A percentile compares a stretch with the other conserved stretches of the same genome.
Conservation (phyloP, 2,797 vertebrate genomes). For the Sardinella longiceps region DNA sequence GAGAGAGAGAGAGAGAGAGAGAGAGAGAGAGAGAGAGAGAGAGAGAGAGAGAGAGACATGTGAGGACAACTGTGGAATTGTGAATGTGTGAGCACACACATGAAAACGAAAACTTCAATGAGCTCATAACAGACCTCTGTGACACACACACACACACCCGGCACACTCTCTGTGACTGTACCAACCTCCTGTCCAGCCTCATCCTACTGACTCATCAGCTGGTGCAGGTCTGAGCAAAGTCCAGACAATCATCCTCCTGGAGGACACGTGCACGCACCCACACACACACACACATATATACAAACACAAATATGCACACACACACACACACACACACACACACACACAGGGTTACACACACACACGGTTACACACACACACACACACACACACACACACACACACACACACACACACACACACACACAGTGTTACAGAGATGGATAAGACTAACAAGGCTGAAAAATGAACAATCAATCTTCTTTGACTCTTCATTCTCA, state of each 20-base stretch:
- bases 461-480: neutral
- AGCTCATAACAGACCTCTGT: neutral
- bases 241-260: constrained; percentile 89
- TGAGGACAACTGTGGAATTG: too few species aligned
- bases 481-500: neutral
- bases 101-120: constrained; percentile 20
- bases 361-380: neutral
- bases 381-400: neutral
- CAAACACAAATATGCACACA: neutral
- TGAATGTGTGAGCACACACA: constrained; percentile 11
- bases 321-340: neutral
- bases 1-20: neutral
- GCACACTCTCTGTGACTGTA: constrained; percentile 59
- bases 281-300: constrained; percentile 44
- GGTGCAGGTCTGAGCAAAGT: constrained; percentile 89
- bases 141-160: constrained; percentile 32
- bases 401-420: neutral
- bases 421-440: neutral
- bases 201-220: constrained; percentile 78
- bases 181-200: constrained; percentile 75
- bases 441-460: neutral
- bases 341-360: neutral
- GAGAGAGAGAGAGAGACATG: neutral
- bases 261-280: constrained; percentile 52
- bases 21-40: neutral